Conservation (phyloP, 2,113 vertebrate species). For the Pyrgilauda ruficollis region DNA sequence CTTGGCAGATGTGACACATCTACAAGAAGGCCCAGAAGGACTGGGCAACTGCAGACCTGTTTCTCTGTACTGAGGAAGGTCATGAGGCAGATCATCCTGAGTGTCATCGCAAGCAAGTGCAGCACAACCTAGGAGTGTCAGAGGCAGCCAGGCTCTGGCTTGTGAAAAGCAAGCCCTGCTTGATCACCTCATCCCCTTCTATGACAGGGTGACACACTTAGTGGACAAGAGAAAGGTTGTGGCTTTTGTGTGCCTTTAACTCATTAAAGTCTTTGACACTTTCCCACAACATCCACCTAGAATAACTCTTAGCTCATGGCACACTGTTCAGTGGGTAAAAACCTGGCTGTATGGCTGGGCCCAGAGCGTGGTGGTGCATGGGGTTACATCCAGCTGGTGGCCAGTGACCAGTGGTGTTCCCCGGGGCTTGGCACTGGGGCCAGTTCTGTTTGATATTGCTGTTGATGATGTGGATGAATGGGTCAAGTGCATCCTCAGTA, state of each 20-base stretch:
- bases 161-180: not conserved
- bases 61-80: not conserved
- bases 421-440: not conserved
- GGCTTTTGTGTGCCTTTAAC: not conserved
- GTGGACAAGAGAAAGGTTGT: not conserved
- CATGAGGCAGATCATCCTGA: not conserved
- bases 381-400: not conserved
- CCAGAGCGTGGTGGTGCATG: not conserved
- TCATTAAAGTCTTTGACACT: not conserved
- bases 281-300: not conserved
- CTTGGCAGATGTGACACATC: not conserved
- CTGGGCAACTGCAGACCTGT: not conserved
- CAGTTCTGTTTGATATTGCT: not conserved
- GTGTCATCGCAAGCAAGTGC: not conserved
- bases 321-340: not conserved
- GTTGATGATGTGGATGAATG: not conserved
- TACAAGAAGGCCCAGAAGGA: not conserved
- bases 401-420: rapidly evolving
- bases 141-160: not conserved
- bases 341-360: rapidly evolving
- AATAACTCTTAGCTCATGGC: not conserved
- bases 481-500: not conserved
- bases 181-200: not conserved
- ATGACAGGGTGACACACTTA: not conserved
- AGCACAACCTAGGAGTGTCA: not conserved